These are phyloP conservation scores for Chrysopilus asiliformis DNA, from an alignment of 2,888 invertebrate species.

Conservation along the genomic window DNA sequence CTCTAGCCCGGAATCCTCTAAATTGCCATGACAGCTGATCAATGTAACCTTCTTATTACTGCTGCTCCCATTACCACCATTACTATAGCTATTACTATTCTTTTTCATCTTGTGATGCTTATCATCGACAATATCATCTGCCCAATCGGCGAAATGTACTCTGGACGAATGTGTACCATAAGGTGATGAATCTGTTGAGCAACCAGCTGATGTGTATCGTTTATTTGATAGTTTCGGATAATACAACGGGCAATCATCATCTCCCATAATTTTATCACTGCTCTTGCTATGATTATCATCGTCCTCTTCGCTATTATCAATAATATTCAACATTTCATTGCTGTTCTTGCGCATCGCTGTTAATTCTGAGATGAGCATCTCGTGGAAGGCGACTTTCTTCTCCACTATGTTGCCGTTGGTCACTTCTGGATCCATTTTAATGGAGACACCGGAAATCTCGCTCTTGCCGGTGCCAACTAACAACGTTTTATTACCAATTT, in stretches of 20 bases:
- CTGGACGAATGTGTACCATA: conserved; percentile 33
- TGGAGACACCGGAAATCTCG: neutral
- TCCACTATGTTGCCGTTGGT: conserved; percentile 15
- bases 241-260: conserved; percentile 20
- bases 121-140: too few relatives aligned
- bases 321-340: too few relatives aligned
- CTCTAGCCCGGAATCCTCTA: conserved; percentile 39
- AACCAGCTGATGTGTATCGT: conserved; percentile 33
- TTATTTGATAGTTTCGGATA: conserved; percentile 21
- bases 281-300: conserved; percentile 26
- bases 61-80: conserved; percentile 41
- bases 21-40: conserved; percentile 44
- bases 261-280: conserved; percentile 27
- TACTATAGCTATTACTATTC: too few relatives aligned
- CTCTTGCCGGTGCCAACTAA: conserved; percentile 10
- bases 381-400: conserved; percentile 40
- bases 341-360: conserved; percentile 44
- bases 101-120: too few relatives aligned
- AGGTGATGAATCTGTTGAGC: conserved; percentile 35
- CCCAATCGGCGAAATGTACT: conserved; percentile 41
- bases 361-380: conserved; percentile 55
- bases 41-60: conserved; percentile 41
- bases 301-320: conserved; percentile 16
- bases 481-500: conserved; percentile 18
- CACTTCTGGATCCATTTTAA: neutral